Base-by-base conservation (phyloP, 1,140 invertebrate genomes). In the Streblospio benedicti region DNA sequence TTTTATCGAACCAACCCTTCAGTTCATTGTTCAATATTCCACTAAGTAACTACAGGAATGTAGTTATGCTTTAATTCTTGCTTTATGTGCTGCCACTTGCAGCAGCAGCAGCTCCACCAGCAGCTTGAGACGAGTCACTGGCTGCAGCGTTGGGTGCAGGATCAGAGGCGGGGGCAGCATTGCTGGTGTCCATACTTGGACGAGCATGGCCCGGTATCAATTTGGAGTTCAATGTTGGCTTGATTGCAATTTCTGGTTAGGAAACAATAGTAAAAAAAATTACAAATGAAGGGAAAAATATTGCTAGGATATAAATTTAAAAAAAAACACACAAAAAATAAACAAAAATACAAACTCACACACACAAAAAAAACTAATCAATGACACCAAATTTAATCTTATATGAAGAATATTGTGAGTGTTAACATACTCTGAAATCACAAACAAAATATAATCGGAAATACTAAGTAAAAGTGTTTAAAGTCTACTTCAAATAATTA, bases 221-320 rank as follows among this genome's bases (percentile, higher is more conserved):
- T 20, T 53, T 60, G 23, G 31, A 23, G n/a, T 43, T 61, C 31
- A 64, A 28, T n/a, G 58, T n/a, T 16, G 62, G 52, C 35, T 63
- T 59, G 57, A 53, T 63, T 16, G 30, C 55, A 4, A 63, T 41
- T 43, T 64, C 59, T 64, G 52, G 0, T 51, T 43, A 16, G 25
- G 16, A 16, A 49, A 32, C 6, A 23, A 52, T 16, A 38, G 35
- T n/a, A 50, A 50, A 16, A 16, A 23, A 50, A 23, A 50, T 50
- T 50, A 23, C 0, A 50, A 50, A 50, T 0, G 25, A 50, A 50
- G 14, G 16, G 4, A 45, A 4, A n/a, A n/a, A n/a, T n/a, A n/a
- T n/a, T n/a, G n/a, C n/a, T n/a, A n/a, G n/a, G n/a, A n/a, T n/a
- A n/a, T n/a, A n/a, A n/a, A n/a, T n/a, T n/a, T n/a, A n/a, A n/a